Evolutionary conservation across 2,888 invertebrate genomes (phyloP), one percentile per base, ranked within the genome.

Genomic region (Caenorhabditis sulstoni): DNA sequence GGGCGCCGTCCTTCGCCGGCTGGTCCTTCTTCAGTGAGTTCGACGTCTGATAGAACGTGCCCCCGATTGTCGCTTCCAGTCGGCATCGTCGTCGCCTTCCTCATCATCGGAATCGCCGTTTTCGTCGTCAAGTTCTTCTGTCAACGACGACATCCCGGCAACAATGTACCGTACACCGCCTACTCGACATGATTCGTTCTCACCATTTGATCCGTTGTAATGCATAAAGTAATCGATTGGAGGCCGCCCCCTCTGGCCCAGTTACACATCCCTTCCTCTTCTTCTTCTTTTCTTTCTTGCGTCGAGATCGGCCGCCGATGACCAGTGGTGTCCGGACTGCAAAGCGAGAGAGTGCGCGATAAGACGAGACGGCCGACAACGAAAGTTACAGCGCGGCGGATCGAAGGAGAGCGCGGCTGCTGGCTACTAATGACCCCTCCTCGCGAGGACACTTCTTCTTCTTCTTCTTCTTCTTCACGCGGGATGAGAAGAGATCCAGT

Each of bases 321-420:
- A 57, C 49, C 57, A 44, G 4, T 14, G 20, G 20, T 62, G 47
- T n/a, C 58, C 76, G 58, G 52, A 76, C 76, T 76, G 76, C 76
- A 76, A 66, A 65, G n/a, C 14, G 35, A 75, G 52, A 50, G 66
- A 62, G 41, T 20, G 52, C 16, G 39, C 7, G 23, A 44, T 23
- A 47, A 11, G 41, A 44, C 7, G 67, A 76, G 67, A 57, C 23
- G 23, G 1, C 11, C 9, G 75, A 55, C 57, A 22, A 74, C 59
- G 66, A 79, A 79, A 70, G 73, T 71, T 73, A 73, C 67, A 73
- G 78, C 67, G 73, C 73, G 73, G 73, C 71, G 67, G 67, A 62
- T 61, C 70, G 61, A n/a, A 44, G 20, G 52, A 29, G n/a, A 20
- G 55, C 41, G 11, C 35, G 22, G 29, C 16, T 20, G 37, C 4